Percentiles rank a stretch among this genome's conserved stretches.
phyloP scores from a whole-genome alignment of 2,113 vertebrate genomes.

The Sterrhoptilus dennistouni region DNA sequence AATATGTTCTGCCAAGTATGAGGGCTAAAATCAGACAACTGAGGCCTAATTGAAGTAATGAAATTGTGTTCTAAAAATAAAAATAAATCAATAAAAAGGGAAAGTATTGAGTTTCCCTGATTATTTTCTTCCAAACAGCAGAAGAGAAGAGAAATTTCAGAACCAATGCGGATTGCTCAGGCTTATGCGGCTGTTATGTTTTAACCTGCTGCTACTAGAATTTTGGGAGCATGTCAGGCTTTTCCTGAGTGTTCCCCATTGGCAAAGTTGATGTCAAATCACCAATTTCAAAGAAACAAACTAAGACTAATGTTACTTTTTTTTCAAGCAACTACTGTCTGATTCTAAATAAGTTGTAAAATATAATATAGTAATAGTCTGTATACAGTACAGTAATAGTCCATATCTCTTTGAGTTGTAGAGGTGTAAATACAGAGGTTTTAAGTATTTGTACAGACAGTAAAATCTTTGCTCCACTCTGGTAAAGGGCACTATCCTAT shows the following conservation, averaged over 20 bases:
- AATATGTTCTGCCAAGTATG: not conserved
- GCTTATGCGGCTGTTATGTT: not conserved
- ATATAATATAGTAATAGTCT: not conserved
- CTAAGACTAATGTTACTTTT: not conserved
- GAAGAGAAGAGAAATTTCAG: not conserved
- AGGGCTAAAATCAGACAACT: not conserved
- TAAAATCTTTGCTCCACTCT: not conserved
- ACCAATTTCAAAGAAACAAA: not conserved
- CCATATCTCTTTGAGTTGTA: not conserved
- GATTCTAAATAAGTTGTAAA: not conserved
- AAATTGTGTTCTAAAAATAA: constrained; percentile 15
- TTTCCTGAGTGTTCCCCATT: not conserved
- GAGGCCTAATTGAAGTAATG: constrained; percentile 24
- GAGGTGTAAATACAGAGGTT: not conserved
- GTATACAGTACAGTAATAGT: not conserved
- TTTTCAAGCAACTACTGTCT: not conserved
- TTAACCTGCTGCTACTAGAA: not conserved
- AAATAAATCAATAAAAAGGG: not conserved
- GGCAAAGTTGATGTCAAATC: not conserved
- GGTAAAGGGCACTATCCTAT: not conserved
- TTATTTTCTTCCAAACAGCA: constrained; percentile 5
- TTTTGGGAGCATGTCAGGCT: not conserved
- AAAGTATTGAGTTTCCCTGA: not conserved
- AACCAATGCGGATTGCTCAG: not conserved
- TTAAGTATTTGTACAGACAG: not conserved